Evolutionary conservation across 2,113 vertebrate species (phyloP).

Genomic region (Oryzias woworae): DNA sequence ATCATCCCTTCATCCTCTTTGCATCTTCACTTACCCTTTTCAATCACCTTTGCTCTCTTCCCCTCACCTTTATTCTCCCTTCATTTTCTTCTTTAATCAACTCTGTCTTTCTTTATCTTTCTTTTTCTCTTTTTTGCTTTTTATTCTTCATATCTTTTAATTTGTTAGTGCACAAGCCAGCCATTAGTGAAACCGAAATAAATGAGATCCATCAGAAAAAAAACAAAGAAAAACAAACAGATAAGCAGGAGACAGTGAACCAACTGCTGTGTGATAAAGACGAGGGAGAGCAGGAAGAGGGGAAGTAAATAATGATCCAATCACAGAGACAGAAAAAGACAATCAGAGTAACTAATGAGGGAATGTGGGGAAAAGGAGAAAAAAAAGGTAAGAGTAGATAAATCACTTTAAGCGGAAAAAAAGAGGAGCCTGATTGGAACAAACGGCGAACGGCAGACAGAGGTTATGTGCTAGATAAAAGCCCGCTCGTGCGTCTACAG

Average conservation of each 20-base stretch:
- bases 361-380: not conserved
- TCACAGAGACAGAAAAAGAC: slow-evolving; percentile 36
- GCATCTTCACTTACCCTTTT: no score
- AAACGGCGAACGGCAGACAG: no score
- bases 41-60: not conserved
- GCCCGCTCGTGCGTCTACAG: no score
- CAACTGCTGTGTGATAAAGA: slow-evolving; percentile 33
- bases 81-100: not conserved
- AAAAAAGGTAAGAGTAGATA: slow-evolving; percentile 32
- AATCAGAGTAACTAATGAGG: slow-evolving; percentile 58
- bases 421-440: not conserved
- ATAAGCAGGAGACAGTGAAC: not conserved
- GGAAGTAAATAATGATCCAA: slow-evolving; percentile 52
- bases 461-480: no score
- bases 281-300: slow-evolving; percentile 9
- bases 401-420: slow-evolving; percentile 38
- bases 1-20: not conserved
- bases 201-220: not conserved
- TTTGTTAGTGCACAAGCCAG: slow-evolving; percentile 8
- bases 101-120: not conserved
- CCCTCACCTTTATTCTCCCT: not conserved
- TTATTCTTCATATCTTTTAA: not conserved
- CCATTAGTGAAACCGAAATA: not conserved
- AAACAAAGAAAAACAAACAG: slow-evolving; percentile 4
- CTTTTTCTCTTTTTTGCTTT: not conserved